Conservation (phyloP, 1,140 invertebrate species). For the Bicyclus anynana region DNA sequence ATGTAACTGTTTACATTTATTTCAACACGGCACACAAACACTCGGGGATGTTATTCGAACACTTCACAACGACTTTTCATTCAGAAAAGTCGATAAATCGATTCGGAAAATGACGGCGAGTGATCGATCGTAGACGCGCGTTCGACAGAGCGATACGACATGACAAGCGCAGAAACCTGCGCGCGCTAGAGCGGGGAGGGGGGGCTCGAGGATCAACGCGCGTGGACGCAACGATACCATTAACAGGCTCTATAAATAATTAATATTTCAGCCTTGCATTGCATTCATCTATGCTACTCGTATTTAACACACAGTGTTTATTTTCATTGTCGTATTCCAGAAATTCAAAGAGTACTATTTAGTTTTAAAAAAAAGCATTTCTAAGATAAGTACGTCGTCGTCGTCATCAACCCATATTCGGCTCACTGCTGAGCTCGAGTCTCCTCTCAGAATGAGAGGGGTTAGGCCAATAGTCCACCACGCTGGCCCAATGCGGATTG, state of each 20-base stretch:
- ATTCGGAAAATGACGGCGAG: constrained; percentile 46
- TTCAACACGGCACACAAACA: constrained; percentile 35
- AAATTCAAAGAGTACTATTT: too few relatives aligned
- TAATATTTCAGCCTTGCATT: not conserved
- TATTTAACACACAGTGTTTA: too few relatives aligned
- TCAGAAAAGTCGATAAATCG: constrained; percentile 56
- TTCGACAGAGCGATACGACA: constrained; percentile 48
- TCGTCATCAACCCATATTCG: too few relatives aligned
- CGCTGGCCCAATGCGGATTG: too few relatives aligned
- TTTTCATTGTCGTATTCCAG: too few relatives aligned
- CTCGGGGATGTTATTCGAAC: constrained; percentile 19
- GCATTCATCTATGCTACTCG: too few relatives aligned
- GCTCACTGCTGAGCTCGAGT: too few relatives aligned
- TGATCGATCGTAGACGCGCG: constrained; percentile 51
- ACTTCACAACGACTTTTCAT: constrained; percentile 57
- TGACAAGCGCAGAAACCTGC: constrained; percentile 43
- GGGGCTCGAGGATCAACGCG: constrained; percentile 40
- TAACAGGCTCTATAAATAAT: constrained; percentile 4
- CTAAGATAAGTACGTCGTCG: too few relatives aligned
- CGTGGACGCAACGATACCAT: constrained; percentile 44
- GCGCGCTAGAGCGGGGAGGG: constrained; percentile 49
- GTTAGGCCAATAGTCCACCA: too few relatives aligned
- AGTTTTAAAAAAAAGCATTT: too few relatives aligned
- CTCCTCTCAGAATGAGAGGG: too few relatives aligned
- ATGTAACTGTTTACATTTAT: not conserved